Conservation (phyloP, 2,888 invertebrate species). For the Auanema freiburgensis region DNA sequence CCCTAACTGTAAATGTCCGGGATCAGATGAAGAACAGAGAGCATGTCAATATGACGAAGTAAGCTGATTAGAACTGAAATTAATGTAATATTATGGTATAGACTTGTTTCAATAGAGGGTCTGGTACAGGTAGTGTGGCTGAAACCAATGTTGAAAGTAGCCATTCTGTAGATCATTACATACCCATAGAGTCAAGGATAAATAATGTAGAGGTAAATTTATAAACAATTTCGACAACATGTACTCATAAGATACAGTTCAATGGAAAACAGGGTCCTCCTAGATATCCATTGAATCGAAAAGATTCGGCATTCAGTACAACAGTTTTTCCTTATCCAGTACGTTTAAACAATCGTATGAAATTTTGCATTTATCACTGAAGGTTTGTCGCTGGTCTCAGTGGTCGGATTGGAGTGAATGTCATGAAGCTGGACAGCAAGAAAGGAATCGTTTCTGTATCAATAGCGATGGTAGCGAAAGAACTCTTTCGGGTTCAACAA, state of each 20-base stretch:
- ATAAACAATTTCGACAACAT: no score
- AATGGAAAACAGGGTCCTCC: background rate
- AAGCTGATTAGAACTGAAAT: background rate
- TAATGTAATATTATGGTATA: background rate
- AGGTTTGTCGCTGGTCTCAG: slow-evolving; percentile 48
- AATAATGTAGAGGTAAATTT: slow-evolving; percentile 7
- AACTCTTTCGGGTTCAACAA: slow-evolving; percentile 8
- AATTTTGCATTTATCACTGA: no score
- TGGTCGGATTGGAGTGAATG: slow-evolving; percentile 49
- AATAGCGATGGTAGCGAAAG: slow-evolving; percentile 33
- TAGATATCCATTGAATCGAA: slow-evolving; percentile 23
- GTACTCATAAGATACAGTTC: no score
- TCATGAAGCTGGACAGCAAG: slow-evolving; percentile 29
- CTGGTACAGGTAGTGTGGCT: background rate
- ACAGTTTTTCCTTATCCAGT: slow-evolving; percentile 41
- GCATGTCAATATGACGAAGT: slow-evolving; percentile 23
- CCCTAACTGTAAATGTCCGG: slow-evolving; percentile 34
- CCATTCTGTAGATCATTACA: slow-evolving; percentile 9
- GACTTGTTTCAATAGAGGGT: background rate
- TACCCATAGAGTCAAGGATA: slow-evolving; percentile 18
- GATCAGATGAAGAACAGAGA: slow-evolving; percentile 34
- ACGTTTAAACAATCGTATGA: slow-evolving; percentile 5
- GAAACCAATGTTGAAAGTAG: background rate
- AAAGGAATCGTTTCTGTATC: slow-evolving; percentile 46
- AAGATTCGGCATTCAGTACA: slow-evolving; percentile 37